A percentile compares a stretch with the other conserved stretches of the same genome.
Conservation (phyloP, 1,140 invertebrate genomes). For the Lordiphosa collinella region DNA sequence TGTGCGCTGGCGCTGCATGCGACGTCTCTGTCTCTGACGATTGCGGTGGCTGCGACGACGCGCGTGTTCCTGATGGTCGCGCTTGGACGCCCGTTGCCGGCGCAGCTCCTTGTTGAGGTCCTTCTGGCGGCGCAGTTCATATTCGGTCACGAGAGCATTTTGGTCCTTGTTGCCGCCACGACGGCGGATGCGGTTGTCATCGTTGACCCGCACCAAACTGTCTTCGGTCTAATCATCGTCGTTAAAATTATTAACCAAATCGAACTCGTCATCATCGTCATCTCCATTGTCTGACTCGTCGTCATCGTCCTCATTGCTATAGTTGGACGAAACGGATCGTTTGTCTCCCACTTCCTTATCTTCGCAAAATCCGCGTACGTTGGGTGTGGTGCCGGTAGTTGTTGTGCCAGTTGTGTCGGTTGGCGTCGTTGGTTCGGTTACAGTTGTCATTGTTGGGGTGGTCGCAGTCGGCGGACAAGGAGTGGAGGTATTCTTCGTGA, state of each 20-base stretch:
- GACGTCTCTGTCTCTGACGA: neutral
- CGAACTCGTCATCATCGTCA: conserved; percentile 5
- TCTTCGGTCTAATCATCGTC: conserved; percentile 1
- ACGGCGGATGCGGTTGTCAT: neutral
- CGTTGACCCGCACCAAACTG: neutral
- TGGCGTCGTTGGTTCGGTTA: neutral
- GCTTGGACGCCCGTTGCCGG: neutral
- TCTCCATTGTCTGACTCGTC: conserved; percentile 13
- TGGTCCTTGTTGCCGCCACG: neutral
- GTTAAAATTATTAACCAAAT: neutral
- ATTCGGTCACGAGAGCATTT: conserved; percentile 19
- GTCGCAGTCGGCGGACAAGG: neutral
- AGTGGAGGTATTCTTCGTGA: conserved; percentile 19
- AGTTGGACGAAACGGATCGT: no score
- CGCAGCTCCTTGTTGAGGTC: conserved; percentile 27
- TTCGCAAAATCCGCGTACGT: neutral
- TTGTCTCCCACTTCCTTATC: conserved; percentile 18
- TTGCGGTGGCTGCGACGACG: neutral
- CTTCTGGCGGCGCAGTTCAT: conserved; percentile 44
- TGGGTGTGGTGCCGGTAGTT: neutral
- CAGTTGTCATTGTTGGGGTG: neutral
- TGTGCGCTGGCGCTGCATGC: neutral
- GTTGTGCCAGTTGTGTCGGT: neutral
- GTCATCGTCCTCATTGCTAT: neutral
- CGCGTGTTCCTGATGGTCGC: neutral